Evolutionary conservation across 2,797 vertebrate species (phyloP).

Genomic region (Molossus alvarezi): DNA sequence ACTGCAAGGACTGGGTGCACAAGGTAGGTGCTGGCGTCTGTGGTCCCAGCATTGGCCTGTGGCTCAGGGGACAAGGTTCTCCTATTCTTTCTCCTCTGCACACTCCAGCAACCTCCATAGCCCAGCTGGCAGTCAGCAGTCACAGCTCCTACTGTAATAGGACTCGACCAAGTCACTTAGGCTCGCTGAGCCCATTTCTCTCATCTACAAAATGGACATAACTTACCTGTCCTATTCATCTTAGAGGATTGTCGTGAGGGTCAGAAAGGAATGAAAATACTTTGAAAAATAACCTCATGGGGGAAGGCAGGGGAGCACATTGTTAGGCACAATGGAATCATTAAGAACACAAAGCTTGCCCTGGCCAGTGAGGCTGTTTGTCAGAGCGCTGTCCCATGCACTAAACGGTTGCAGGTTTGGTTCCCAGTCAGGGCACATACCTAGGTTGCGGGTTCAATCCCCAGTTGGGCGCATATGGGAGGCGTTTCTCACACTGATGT

Average conservation of each 20-base stretch:
- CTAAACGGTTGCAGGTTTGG: too few relatives aligned
- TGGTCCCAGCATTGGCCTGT: background rate
- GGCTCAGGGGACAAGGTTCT: background rate
- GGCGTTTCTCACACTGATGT: too few relatives aligned
- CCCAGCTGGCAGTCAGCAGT: background rate
- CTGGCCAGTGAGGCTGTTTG: too few relatives aligned
- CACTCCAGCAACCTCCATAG: background rate
- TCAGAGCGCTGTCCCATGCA: too few relatives aligned
- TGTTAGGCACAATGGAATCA: background rate
- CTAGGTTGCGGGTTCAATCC: too few relatives aligned
- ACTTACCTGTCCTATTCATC: background rate
- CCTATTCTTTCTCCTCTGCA: background rate
- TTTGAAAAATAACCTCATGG: constrained; percentile 37
- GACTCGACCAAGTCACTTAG: background rate
- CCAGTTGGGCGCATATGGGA: too few relatives aligned
- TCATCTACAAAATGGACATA: constrained; percentile 25
- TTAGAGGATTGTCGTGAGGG: background rate
- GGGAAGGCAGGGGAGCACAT: background rate
- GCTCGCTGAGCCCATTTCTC: background rate
- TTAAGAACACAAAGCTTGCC: background rate
- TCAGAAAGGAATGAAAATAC: background rate
- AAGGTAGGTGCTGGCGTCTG: constrained; percentile 92
- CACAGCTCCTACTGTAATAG: background rate
- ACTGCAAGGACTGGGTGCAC: constrained; percentile 99
- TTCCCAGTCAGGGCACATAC: too few relatives aligned